Conservation (phyloP, 2,888 invertebrate species). For the Caenorhabditis parvicauda region DNA sequence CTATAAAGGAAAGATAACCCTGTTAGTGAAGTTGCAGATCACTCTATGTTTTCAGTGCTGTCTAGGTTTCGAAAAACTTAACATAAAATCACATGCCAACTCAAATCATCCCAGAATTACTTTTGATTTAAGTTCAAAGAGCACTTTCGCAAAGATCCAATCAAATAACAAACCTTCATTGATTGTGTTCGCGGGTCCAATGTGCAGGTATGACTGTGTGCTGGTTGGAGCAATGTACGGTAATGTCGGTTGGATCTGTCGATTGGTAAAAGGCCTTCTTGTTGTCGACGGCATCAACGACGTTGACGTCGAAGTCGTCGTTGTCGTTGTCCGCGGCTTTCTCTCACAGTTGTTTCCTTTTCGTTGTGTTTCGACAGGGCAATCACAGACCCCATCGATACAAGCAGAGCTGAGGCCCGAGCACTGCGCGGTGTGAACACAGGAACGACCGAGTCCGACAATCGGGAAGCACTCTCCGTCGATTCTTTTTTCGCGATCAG, state of each 20-base stretch:
- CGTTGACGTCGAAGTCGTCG: constrained; percentile 1
- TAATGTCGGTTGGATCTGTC: constrained; percentile 21
- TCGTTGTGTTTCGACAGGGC: constrained; percentile 21
- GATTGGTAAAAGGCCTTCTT: constrained; percentile 8
- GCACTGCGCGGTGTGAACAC: constrained; percentile 36
- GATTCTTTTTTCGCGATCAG: constrained; percentile 34
- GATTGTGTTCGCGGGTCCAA: constrained; percentile 15
- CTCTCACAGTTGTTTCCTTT: constrained; percentile 34
- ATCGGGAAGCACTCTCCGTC: constrained; percentile 38
- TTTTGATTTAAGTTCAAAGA: too few species aligned
- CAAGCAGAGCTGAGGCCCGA: constrained; percentile 32
- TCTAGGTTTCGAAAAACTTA: too few species aligned
- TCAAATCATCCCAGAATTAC: too few species aligned
- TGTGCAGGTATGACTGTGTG: constrained; percentile 7
- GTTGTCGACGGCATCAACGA: constrained; percentile 9
- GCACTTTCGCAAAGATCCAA: background rate
- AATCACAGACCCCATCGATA: constrained; percentile 40
- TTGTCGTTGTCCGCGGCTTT: constrained; percentile 2
- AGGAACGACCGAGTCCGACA: constrained; percentile 35
- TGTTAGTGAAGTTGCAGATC: too few species aligned
- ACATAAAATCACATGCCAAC: too few species aligned
- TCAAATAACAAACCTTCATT: too few species aligned
- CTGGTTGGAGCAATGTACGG: constrained; percentile 16
- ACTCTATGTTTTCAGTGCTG: too few species aligned
- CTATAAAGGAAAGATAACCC: too few species aligned